A percentile compares a stretch with the other conserved stretches of the same genome.
Evolutionary conservation across 1,140 invertebrate species (phyloP).

Genomic region (silkworm (Bombyx mori)): DNA sequence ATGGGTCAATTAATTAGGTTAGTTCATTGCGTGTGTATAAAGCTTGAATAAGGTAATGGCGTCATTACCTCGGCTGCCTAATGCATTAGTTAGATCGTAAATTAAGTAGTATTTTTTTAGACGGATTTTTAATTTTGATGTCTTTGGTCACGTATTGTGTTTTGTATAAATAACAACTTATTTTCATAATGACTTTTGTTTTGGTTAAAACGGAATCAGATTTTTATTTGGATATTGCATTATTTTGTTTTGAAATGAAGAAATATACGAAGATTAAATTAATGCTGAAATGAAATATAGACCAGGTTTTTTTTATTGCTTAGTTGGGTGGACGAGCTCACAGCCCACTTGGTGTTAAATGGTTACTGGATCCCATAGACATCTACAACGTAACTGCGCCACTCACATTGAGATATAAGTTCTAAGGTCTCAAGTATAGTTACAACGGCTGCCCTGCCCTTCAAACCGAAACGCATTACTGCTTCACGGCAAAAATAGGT

Average conservation of each 20-base stretch:
- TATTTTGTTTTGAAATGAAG: not conserved
- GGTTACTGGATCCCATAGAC: too few relatives aligned
- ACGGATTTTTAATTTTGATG: constrained; percentile 2
- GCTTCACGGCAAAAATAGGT: too few relatives aligned
- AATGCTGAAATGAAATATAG: not conserved
- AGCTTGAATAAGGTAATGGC: constrained; percentile 7
- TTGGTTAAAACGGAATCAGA: not conserved
- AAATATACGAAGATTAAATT: not conserved
- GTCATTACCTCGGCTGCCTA: constrained; percentile 7
- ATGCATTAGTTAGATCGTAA: constrained; percentile 8
- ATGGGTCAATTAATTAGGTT: constrained; percentile 9
- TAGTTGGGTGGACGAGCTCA: too few relatives aligned
- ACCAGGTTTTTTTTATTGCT: too few relatives aligned
- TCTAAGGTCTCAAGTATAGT: too few relatives aligned
- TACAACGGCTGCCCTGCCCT: too few relatives aligned
- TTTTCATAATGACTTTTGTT: not conserved
- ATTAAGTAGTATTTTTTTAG: constrained; percentile 5
- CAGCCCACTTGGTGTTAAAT: too few relatives aligned
- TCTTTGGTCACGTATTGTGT: not conserved
- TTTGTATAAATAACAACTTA: not conserved
- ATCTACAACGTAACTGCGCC: too few relatives aligned
- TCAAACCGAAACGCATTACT: too few relatives aligned
- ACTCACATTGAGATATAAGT: too few relatives aligned
- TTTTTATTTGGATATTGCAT: not conserved
- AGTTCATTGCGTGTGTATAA: constrained; percentile 6